Percentiles rank a stretch among this genome's conserved stretches.
phyloP scores from a whole-genome alignment of 2,888 invertebrate species.

The Yponomeuta sedellus region DNA sequence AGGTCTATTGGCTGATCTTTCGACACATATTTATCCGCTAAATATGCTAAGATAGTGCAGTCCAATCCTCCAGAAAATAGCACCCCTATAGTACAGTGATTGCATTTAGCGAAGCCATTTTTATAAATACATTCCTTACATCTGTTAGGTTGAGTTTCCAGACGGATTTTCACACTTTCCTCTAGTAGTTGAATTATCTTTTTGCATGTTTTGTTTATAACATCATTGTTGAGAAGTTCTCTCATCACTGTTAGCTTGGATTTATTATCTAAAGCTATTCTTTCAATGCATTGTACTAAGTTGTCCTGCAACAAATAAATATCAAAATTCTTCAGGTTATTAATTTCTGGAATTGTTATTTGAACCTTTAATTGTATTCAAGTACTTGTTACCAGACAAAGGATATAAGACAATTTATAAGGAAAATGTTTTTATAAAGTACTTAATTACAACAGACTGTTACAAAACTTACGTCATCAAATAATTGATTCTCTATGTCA shows the following conservation, averaged over 20 bases:
- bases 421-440: too few relatives aligned
- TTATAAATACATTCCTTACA: constrained; percentile 77
- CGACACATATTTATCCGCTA: constrained; percentile 83
- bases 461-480: constrained; percentile 35
- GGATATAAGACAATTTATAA: too few relatives aligned
- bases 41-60: constrained; percentile 90
- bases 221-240: constrained; percentile 47
- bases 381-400: too few relatives aligned
- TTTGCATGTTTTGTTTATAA: constrained; percentile 55
- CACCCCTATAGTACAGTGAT: constrained; percentile 84
- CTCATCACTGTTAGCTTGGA: constrained; percentile 51
- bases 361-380: too few relatives aligned
- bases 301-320: constrained; percentile 40
- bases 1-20: constrained; percentile 87
- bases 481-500: constrained; percentile 31
- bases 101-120: constrained; percentile 42
- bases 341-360: neutral
- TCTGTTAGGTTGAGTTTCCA: constrained; percentile 76
- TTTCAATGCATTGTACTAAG: constrained; percentile 41
- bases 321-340: neutral
- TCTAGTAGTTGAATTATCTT: constrained; percentile 70
- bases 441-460: neutral
- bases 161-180: constrained; percentile 76
- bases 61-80: constrained; percentile 98
- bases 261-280: constrained; percentile 28